Evolutionary conservation across 2,113 vertebrate species (phyloP).

Genomic region (Entomyzon cyanotis): DNA sequence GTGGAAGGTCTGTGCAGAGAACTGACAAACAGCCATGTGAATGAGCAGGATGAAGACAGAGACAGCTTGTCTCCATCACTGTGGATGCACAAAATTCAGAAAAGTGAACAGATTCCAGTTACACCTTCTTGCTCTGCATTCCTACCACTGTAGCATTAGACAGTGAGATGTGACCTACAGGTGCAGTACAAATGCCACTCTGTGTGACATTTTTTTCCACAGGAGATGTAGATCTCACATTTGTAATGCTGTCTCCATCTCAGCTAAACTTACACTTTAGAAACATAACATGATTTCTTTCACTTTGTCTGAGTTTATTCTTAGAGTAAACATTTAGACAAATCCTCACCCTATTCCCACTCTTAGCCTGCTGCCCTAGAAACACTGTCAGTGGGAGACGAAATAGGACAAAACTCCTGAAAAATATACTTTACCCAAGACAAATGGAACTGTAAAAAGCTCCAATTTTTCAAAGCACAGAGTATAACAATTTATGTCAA

Average conservation of each 20-base stretch:
- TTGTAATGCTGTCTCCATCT: background rate
- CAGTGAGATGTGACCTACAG: background rate
- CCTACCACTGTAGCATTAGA: background rate
- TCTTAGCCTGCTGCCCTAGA: background rate
- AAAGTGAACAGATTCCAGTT: background rate
- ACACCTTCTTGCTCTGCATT: background rate
- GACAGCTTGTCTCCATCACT: background rate
- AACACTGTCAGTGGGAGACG: background rate
- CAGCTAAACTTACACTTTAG: background rate
- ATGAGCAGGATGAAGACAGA: background rate
- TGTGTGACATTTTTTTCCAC: background rate
- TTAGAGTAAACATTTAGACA: background rate
- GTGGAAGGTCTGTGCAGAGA: background rate
- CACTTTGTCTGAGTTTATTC: background rate
- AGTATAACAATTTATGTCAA: background rate
- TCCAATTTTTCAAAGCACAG: background rate
- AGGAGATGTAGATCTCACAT: background rate
- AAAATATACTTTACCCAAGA: background rate
- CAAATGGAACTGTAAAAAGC: background rate
- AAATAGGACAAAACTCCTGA: background rate
- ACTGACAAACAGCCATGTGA: background rate
- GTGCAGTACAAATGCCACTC: background rate
- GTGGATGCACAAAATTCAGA: background rate
- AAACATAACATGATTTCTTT: background rate
- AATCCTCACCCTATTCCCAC: background rate